Evolutionary conservation across 2,888 invertebrate species (phyloP), one percentile per base, ranked within the genome.

Genomic region (Zygaena filipendulae): DNA sequence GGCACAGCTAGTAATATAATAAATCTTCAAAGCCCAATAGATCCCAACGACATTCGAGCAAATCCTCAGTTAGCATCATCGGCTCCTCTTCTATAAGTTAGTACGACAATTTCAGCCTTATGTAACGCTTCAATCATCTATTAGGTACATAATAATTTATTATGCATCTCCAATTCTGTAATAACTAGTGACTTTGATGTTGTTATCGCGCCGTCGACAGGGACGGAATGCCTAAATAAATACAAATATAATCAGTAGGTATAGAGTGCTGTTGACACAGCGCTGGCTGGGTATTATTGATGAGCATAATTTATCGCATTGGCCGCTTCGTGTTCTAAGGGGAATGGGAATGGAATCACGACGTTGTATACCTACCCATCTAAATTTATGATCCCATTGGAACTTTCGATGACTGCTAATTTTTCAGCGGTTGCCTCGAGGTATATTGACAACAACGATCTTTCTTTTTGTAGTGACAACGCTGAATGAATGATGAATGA

Each of bases 301-400:
- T 74, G 67, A 55, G 49, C 51, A 63, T 70, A 72, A 74, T 75
- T 74, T 75, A 74, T 74, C 49, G 66, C 52, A 52, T 56, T 52
- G 52, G 47, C 46, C 48, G 43, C 54, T 53, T 55, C 54, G 48
- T 61, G 56, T 58, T 64, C 63, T 62, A 59, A 62, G 62, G 64
- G 63, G 63, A 64, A 61, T 55, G 59, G 51, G 58, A 59, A 61
- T 56, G 51, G 60, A 70, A 71, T 69, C 69, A 69, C 60, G 59
- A 56, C 53, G 45, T 43, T 54, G 56, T 56, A 59, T 58, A 58
- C 51, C 59, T n/a, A n/a, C n/a, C n/a, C n/a, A 57, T 54, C 43
- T 36, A 59, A 72, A 72, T 72, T 71, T 75, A 75, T 71, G 63
- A 62, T 55, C 56, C 59, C 48, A 50, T 42, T 46, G 47, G 55